A percentile compares a stretch with the other conserved stretches of the same genome.
Conservation (phyloP, 2,888 invertebrate species). For the Leucania comma region DNA sequence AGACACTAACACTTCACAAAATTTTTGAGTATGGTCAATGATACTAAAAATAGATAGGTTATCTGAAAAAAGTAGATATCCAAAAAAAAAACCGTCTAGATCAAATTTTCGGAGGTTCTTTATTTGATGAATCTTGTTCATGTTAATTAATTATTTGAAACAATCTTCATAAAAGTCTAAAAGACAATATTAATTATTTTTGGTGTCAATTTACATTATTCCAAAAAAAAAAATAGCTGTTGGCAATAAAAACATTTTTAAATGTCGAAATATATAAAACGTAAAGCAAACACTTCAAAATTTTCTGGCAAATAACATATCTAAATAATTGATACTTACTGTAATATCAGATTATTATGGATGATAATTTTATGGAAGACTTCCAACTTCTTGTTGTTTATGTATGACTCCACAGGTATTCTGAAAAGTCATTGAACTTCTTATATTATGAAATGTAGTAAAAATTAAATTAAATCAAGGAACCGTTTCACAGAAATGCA, state of each 20-base stretch:
- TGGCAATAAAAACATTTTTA: neutral
- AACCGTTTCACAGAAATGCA: constrained; percentile 24
- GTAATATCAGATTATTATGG: neutral
- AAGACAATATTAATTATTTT: neutral
- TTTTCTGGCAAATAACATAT: neutral
- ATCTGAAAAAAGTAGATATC: too few relatives aligned
- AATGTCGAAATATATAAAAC: neutral
- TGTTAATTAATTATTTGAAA: too few relatives aligned
- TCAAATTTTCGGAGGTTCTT: too few relatives aligned
- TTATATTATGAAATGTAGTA: constrained; percentile 8
- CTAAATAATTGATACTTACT: constrained; percentile 22
- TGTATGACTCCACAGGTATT: constrained; percentile 43
- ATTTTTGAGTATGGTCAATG: neutral
- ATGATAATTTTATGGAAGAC: constrained; percentile 29
- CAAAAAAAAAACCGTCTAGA: too few relatives aligned
- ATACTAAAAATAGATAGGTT: too few relatives aligned
- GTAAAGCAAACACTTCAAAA: neutral
- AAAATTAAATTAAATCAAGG: neutral
- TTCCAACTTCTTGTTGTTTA: constrained; percentile 53
- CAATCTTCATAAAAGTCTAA: neutral
- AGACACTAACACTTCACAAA: neutral
- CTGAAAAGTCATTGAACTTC: constrained; percentile 39
- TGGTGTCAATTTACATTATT: neutral
- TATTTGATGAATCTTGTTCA: neutral
- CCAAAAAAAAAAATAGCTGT: neutral